Percentiles rank a stretch among this genome's conserved stretches.
These are phyloP conservation scores for Noctua janthina DNA, from an alignment of 2,888 invertebrate species.

Conservation along the genomic window DNA sequence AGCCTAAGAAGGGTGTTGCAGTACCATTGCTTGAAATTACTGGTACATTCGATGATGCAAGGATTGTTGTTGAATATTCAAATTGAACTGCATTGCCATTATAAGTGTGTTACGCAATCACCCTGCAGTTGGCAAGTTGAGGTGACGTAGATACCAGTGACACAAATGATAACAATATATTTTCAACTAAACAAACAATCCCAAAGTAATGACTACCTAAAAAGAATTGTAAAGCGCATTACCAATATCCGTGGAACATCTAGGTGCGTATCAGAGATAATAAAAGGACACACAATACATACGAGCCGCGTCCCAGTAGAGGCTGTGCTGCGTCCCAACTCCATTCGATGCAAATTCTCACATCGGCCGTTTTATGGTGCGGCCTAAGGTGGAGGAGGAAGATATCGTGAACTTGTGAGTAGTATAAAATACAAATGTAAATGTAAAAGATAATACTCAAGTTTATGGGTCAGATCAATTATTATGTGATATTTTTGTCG, in stretches of 20 bases:
- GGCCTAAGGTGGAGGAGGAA: slow-evolving; percentile 59
- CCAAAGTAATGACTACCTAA: slow-evolving; percentile 46
- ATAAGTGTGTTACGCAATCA: neutral
- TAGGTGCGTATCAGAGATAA: slow-evolving; percentile 71
- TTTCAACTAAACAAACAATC: slow-evolving; percentile 37
- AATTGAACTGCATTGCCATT: neutral
- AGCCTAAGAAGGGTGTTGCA: no score
- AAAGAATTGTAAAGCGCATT: slow-evolving; percentile 50
- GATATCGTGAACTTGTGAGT: slow-evolving; percentile 12
- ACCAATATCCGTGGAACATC: slow-evolving; percentile 62
- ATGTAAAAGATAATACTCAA: neutral
- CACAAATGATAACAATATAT: neutral
- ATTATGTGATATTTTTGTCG: neutral
- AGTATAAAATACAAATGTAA: neutral
- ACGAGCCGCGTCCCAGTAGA: slow-evolving; percentile 77
- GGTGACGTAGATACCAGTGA: neutral
- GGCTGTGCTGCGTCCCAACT: slow-evolving; percentile 80
- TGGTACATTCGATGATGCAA: neutral
- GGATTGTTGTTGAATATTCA: neutral
- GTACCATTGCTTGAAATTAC: neutral
- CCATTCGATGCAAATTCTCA: slow-evolving; percentile 90
- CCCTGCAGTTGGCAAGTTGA: neutral
- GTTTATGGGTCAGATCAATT: neutral
- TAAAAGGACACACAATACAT: slow-evolving; percentile 76
- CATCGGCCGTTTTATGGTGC: slow-evolving; percentile 78